Conservation (phyloP, 2,797 vertebrate species). For the Sparus aurata region DNA sequence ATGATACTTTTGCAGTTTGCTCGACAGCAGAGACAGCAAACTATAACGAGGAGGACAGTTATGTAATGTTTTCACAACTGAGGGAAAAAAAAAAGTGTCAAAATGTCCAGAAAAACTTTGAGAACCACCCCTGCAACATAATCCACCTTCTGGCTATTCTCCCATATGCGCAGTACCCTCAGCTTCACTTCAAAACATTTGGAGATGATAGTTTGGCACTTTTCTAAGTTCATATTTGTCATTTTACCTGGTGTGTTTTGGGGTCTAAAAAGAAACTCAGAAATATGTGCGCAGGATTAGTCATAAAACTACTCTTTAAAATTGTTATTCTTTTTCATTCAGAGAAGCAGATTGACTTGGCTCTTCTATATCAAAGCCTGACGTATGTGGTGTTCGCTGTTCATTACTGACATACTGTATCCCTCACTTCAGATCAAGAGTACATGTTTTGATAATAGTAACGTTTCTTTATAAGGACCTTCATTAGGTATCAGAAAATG, state of each 20-base stretch:
- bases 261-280: too few relatives aligned
- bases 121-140: not conserved
- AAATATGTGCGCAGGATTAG: not conserved
- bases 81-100: not conserved
- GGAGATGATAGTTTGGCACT: not conserved
- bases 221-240: not conserved
- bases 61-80: not conserved
- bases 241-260: not conserved
- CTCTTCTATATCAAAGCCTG: not conserved
- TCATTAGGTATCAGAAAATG: too few relatives aligned
- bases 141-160: not conserved
- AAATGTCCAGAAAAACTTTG: not conserved
- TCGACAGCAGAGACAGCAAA: not conserved
- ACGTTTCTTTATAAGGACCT: too few relatives aligned
- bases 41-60: not conserved
- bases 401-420: not conserved
- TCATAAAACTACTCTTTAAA: too few relatives aligned
- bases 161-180: too few relatives aligned
- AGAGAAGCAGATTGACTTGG: not conserved
- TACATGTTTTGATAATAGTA: too few relatives aligned
- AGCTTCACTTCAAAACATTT: not conserved
- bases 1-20: conserved; percentile 5
- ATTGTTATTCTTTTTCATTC: too few relatives aligned
- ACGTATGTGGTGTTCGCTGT: not conserved
- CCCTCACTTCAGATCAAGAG: too few relatives aligned